These are phyloP conservation scores for Holothuria scabra DNA, from an alignment of 53 echinoderm and acorn worm genomes.

Conservation along the genomic window DNA sequence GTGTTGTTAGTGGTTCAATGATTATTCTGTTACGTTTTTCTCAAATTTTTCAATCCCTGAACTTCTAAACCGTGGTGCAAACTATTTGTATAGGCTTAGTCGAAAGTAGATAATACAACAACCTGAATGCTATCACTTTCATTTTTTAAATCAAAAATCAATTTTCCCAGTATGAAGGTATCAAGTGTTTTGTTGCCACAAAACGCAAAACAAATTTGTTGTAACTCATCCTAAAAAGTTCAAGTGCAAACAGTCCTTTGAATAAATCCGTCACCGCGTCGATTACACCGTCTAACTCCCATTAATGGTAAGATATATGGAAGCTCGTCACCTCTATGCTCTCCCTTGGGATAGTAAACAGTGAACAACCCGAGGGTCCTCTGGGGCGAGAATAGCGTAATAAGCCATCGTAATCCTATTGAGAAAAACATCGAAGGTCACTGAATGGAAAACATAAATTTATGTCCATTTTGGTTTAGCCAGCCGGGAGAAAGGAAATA, in stretches of 20 bases:
- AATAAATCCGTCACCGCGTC: slow-evolving; percentile 17
- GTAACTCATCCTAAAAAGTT: slow-evolving; percentile 4
- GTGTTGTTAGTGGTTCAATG: no score
- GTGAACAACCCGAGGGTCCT: not conserved
- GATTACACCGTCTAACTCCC: not conserved
- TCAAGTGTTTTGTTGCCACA: not conserved
- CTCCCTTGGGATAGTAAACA: no score
- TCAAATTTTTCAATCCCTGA: no score
- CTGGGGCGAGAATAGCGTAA: slow-evolving; percentile 2
- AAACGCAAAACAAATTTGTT: not conserved
- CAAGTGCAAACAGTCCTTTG: not conserved
- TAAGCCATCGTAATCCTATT: not conserved
- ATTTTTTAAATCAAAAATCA: no score
- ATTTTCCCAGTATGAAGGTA: not conserved
- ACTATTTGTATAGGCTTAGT: no score
- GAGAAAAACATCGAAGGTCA: slow-evolving; percentile 22
- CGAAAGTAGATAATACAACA: no score
- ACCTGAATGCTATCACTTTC: no score
- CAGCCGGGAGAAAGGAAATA: not conserved
- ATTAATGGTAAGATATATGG: no score
- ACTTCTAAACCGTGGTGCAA: no score
- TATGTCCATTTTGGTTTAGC: slow-evolving; percentile 7
- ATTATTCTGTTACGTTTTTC: no score
- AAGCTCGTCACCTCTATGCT: no score
- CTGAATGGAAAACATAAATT: slow-evolving; percentile 26